Conservation (phyloP, 1,140 invertebrate genomes). For the Drosophila miranda region DNA sequence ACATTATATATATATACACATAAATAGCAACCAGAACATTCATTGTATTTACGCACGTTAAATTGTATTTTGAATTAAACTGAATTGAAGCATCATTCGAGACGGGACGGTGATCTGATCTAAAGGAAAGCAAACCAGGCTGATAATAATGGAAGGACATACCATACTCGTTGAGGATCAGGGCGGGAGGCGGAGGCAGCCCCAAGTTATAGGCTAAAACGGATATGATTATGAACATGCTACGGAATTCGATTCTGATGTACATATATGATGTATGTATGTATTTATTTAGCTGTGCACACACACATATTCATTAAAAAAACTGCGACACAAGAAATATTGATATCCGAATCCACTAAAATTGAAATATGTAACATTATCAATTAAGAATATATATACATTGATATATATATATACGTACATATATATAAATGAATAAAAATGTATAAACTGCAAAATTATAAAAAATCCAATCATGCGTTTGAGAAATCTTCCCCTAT, state of each 20-base stretch:
- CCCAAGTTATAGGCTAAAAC: constrained; percentile 57
- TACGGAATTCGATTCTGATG: constrained; percentile 16
- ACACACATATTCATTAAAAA: constrained; percentile 39
- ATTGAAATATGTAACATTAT: constrained; percentile 70
- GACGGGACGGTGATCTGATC: constrained; percentile 6
- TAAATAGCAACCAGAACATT: constrained; percentile 25
- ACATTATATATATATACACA: constrained; percentile 10
- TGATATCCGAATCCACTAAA: constrained; percentile 59
- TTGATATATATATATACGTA: constrained; percentile 19
- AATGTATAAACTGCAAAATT: constrained; percentile 81
- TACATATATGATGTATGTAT: constrained; percentile 46
- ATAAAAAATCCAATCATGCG: constrained; percentile 41
- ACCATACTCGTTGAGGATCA: not conserved
- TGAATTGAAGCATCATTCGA: constrained; percentile 36
- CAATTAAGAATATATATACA: constrained; percentile 47
- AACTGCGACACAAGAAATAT: constrained; percentile 48
- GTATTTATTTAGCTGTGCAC: constrained; percentile 30
- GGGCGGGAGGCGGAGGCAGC: constrained; percentile 15
- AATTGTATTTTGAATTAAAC: constrained; percentile 42
- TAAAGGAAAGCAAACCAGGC: constrained; percentile 20
- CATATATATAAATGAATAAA: constrained; percentile 50
- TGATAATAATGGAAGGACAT: not conserved
- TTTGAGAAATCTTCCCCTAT: constrained; percentile 5
- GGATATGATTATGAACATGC: constrained; percentile 6
- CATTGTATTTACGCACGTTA: constrained; percentile 46